These are phyloP conservation scores for Steatornis caripensis DNA, from an alignment of 2,113 vertebrate species.

Conservation along the genomic window DNA sequence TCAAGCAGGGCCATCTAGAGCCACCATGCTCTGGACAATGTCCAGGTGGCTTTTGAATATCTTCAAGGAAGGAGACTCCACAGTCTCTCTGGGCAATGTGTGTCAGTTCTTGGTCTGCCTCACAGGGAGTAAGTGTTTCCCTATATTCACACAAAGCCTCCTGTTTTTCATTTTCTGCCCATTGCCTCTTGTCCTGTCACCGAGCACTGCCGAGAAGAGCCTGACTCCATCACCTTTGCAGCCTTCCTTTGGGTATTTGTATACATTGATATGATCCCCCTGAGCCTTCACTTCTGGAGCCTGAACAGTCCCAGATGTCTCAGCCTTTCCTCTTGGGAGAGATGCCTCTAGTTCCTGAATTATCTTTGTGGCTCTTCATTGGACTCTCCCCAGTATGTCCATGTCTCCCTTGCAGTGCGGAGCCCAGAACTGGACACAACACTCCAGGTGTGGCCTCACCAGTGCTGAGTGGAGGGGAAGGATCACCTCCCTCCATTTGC, in stretches of 20 bases:
- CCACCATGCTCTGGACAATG: not conserved
- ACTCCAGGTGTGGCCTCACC: not conserved
- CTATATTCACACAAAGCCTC: not conserved
- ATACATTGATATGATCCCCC: not conserved
- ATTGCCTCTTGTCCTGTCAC: not conserved
- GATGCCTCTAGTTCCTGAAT: not conserved
- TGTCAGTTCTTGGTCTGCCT: not conserved
- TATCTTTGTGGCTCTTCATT: not conserved
- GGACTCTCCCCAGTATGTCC: too few species aligned
- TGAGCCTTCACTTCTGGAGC: not conserved
- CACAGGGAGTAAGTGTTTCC: not conserved
- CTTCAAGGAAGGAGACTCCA: not conserved
- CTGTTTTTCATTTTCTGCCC: not conserved
- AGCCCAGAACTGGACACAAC: not conserved
- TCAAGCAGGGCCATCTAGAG: not conserved
- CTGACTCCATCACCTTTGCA: not conserved
- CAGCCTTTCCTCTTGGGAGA: not conserved
- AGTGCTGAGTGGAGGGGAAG: not conserved
- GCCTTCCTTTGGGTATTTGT: too few species aligned
- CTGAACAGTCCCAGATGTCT: not conserved
- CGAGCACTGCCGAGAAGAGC: not conserved
- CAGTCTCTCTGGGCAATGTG: not conserved
- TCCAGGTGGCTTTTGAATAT: not conserved
- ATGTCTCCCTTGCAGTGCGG: too few species aligned
- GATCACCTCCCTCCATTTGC: not conserved